Percentiles rank a stretch among this genome's conserved stretches.
Evolutionary conservation across 2,888 invertebrate genomes (phyloP).

Genomic region (Subacronicta megacephala): DNA sequence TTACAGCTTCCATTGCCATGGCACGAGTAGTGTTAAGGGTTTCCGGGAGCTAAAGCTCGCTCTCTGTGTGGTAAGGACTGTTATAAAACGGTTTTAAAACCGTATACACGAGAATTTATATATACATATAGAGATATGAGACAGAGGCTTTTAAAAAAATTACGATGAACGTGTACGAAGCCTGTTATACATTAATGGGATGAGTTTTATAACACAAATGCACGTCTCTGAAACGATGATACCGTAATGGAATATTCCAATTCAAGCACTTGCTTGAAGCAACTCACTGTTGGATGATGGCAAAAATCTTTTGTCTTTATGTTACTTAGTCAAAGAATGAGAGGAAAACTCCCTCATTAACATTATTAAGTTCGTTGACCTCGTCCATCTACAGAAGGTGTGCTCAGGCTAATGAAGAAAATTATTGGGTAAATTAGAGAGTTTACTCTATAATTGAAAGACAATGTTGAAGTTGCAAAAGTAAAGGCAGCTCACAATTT

Average conservation of each 20-base stretch:
- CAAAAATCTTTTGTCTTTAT: neutral
- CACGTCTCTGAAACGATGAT: neutral
- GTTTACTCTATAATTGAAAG: constrained; percentile 13
- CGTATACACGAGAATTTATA: constrained; percentile 42
- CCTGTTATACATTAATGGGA: constrained; percentile 20
- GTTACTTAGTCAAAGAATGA: constrained; percentile 1
- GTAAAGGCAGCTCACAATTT: constrained; percentile 20
- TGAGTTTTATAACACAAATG: constrained; percentile 20
- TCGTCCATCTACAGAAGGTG: neutral
- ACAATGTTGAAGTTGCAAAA: constrained; percentile 1
- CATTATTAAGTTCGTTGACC: neutral
- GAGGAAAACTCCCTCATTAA: neutral
- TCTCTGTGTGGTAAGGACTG: constrained; percentile 44
- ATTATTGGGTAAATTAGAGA: constrained; percentile 9
- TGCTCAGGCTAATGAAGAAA: neutral
- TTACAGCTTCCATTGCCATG: constrained; percentile 38
- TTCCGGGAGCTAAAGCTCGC: constrained; percentile 45
- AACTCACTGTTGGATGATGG: neutral
- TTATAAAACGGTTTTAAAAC: constrained; percentile 53
- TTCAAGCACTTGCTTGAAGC: neutral
- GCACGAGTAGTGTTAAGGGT: constrained; percentile 42
- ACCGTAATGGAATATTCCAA: neutral
- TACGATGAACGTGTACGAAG: constrained; percentile 25
- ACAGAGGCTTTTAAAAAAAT: constrained; percentile 45
- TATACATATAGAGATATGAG: constrained; percentile 36